Conservation (phyloP, 2,113 vertebrate genomes). For the Synodontis membranacea region DNA sequence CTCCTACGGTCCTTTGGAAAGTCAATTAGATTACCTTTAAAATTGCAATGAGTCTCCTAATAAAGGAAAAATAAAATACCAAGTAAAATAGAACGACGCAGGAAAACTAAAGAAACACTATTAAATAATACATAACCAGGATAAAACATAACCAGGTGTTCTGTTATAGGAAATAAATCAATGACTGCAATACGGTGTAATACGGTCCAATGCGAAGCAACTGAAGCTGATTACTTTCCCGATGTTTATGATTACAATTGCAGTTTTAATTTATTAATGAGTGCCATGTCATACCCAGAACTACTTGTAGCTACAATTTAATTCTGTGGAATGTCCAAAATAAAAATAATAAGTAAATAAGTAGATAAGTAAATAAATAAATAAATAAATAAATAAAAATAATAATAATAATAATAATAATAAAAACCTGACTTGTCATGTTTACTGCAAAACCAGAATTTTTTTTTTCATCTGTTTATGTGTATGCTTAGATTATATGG, state of each 20-base stretch:
- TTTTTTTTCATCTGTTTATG: neutral
- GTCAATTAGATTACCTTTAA: neutral
- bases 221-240: neutral
- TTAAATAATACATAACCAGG: neutral
- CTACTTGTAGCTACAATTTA: no score
- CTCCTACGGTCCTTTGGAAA: neutral
- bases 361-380: no score
- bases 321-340: neutral
- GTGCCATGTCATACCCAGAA: neutral
- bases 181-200: no score
- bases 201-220: no score
- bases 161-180: no score
- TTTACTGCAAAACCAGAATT: no score
- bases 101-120: neutral
- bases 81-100: neutral
- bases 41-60: neutral
- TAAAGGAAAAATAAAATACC: neutral
- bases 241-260: neutral
- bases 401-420: no score
- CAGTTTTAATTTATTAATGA: neutral
- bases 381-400: no score
- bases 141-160: no score
- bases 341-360: no score
- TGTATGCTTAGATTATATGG: no score
- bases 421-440: no score